Conservation (phyloP, 2,888 invertebrate species). For the Rotaria macrura region DNA sequence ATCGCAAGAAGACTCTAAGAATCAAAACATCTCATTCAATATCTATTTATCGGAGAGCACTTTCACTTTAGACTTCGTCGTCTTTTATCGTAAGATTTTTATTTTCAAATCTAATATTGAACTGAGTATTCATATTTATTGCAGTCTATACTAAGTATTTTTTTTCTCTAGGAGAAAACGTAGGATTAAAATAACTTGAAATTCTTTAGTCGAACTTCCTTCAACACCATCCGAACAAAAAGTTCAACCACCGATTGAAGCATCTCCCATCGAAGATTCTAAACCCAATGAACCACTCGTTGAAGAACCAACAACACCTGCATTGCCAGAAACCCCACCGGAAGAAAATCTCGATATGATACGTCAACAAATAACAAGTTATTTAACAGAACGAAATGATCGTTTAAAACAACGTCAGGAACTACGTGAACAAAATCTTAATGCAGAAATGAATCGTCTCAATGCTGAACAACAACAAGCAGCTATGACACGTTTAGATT, state of each 20-base stretch:
- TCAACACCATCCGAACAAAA: not conserved
- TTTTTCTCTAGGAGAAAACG: too few species aligned
- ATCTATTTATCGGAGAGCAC: too few species aligned
- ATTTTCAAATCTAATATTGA: too few species aligned
- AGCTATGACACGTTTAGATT: conserved; percentile 25
- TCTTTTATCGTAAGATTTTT: too few species aligned
- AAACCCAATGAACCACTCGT: not conserved
- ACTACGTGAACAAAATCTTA: conserved; percentile 21
- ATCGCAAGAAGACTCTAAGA: too few species aligned
- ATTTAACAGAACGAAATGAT: conserved; percentile 25
- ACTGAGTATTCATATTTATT: too few species aligned
- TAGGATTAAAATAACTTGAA: too few species aligned
- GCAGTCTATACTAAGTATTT: too few species aligned
- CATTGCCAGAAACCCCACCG: not conserved
- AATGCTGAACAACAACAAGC: conserved; percentile 21
- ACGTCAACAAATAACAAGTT: conserved; percentile 8
- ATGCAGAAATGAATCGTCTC: conserved; percentile 6
- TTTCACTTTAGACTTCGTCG: too few species aligned
- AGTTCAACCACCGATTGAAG: not conserved
- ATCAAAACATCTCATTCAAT: too few species aligned
- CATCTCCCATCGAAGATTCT: not conserved
- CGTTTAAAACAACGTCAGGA: conserved; percentile 22
- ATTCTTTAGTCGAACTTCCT: not conserved
- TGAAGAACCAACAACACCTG: not conserved
- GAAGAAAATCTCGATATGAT: not conserved